Evolutionary conservation across 1,140 invertebrate species (phyloP).

Genomic region (Myzus persicae): DNA sequence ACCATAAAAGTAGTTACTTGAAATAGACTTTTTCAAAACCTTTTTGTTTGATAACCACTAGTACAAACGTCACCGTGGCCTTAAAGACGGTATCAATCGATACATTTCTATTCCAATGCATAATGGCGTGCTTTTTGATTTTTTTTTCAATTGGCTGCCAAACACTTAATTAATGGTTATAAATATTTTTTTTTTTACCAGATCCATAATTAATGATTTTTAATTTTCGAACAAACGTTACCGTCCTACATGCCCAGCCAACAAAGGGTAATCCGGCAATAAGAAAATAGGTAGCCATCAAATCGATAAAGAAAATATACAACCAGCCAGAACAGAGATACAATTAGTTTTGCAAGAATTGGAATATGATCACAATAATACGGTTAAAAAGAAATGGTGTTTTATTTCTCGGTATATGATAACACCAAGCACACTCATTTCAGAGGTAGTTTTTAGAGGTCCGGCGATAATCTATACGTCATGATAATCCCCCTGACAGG

Average conservation of each 20-base stretch:
- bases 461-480: not conserved
- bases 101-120: not conserved
- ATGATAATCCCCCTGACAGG: not conserved
- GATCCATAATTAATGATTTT: not conserved
- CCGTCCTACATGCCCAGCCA: too few species aligned
- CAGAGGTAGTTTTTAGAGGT: not conserved
- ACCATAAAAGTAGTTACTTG: not conserved
- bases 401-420: not conserved
- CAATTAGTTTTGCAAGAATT: not conserved
- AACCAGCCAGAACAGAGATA: too few species aligned
- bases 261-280: not conserved
- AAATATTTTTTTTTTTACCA: not conserved
- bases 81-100: conserved; percentile 19
- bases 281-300: not conserved
- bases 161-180: conserved; percentile 10
- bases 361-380: not conserved
- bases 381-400: not conserved
- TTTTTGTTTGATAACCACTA: conserved; percentile 42
- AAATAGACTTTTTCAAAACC: not conserved
- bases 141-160: not conserved
- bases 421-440: not conserved
- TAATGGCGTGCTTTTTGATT: not conserved
- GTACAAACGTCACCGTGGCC: not conserved
- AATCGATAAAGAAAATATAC: not conserved
- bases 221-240: not conserved